Conservation (phyloP, 1,140 invertebrate genomes). For the Patella vulgata region DNA sequence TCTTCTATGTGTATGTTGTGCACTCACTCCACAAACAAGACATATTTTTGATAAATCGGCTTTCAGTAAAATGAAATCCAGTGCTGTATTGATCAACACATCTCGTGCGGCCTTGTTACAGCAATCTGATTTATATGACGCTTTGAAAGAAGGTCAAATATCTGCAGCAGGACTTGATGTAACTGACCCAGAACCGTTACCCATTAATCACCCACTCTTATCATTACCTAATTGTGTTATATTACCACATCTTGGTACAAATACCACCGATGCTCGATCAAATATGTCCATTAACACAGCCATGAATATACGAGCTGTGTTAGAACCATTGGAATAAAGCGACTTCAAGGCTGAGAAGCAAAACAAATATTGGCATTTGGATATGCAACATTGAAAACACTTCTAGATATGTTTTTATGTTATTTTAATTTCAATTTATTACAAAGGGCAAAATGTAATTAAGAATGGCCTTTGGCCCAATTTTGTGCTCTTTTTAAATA, state of each 20-base stretch:
- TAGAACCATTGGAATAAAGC: conserved; percentile 72
- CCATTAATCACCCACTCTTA: conserved; percentile 80
- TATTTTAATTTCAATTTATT: too few relatives aligned
- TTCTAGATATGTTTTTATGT: neutral
- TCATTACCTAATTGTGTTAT: conserved; percentile 85
- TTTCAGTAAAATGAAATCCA: conserved; percentile 58
- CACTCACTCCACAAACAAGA: conserved; percentile 44
- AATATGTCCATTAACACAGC: conserved; percentile 86
- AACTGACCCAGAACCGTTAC: conserved; percentile 90
- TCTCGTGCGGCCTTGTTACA: conserved; percentile 60
- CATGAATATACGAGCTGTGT: conserved; percentile 82
- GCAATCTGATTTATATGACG: conserved; percentile 64
- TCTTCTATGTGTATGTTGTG: conserved; percentile 58
- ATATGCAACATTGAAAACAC: neutral
- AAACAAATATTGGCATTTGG: neutral
- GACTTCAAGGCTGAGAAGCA: conserved; percentile 70
- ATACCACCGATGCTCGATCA: conserved; percentile 79
- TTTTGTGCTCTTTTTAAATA: too few relatives aligned
- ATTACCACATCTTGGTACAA: conserved; percentile 93
- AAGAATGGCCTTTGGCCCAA: too few relatives aligned
- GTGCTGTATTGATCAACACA: conserved; percentile 67
- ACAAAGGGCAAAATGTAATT: too few relatives aligned
- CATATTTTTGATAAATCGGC: conserved; percentile 40
- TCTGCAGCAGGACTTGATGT: conserved; percentile 91
- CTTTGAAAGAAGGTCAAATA: conserved; percentile 78